These are phyloP conservation scores for Diprion similis DNA, from an alignment of 1,140 invertebrate species.

Conservation along the genomic window DNA sequence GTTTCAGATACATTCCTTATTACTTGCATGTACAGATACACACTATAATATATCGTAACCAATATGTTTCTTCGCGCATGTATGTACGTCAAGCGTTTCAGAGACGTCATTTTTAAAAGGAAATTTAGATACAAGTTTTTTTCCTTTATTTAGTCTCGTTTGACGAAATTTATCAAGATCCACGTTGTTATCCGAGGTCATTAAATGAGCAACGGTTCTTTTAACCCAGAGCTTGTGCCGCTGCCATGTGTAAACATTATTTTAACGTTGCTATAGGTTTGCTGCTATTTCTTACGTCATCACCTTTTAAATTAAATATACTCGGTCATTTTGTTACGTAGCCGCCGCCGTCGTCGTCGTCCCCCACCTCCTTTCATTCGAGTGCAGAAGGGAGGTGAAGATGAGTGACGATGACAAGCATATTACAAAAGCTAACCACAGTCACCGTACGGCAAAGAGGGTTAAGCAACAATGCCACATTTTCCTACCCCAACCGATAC, in stretches of 20 bases:
- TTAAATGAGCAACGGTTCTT: slow-evolving; percentile 26
- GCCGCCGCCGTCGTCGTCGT: too few species aligned
- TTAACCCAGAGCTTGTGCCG: neutral
- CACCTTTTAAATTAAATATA: slow-evolving; percentile 29
- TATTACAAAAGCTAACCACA: slow-evolving; percentile 25
- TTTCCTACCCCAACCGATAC: neutral
- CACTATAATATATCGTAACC: too few species aligned
- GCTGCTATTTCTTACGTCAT: slow-evolving; percentile 29
- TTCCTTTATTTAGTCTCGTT: neutral
- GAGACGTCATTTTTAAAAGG: too few species aligned
- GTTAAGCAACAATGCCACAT: neutral
- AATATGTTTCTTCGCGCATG: too few species aligned
- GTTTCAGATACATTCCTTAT: too few species aligned
- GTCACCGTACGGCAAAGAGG: neutral
- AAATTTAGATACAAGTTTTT: neutral
- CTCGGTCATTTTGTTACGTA: slow-evolving; percentile 20
- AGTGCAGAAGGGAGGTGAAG: slow-evolving; percentile 27
- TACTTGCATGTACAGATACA: too few species aligned
- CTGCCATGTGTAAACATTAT: slow-evolving; percentile 24
- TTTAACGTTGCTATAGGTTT: neutral
- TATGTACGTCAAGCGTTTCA: too few species aligned
- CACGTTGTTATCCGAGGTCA: neutral
- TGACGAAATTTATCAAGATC: neutral
- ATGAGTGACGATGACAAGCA: slow-evolving; percentile 36
- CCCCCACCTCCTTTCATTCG: neutral